These are phyloP conservation scores for Melierax canorus DNA, from an alignment of 2,113 vertebrate species.

Conservation along the genomic window DNA sequence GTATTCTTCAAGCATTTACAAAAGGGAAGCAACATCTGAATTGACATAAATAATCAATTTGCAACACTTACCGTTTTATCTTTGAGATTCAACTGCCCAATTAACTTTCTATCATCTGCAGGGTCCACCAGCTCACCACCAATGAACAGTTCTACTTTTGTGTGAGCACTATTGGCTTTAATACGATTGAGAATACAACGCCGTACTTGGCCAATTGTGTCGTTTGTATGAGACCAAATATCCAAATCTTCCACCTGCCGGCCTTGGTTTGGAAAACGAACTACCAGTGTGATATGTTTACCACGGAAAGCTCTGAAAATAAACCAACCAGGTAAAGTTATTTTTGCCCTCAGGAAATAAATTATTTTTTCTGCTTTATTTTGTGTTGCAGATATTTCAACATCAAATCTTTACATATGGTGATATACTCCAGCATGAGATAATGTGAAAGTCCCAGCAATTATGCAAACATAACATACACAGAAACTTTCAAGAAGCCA, in stretches of 20 bases:
- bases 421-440: background rate
- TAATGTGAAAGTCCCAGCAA: background rate
- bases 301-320: slow-evolving; percentile 92
- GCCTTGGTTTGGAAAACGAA: slow-evolving; percentile 98
- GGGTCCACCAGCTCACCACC: slow-evolving; percentile 97
- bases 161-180: slow-evolving; percentile 96
- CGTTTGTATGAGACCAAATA: slow-evolving; percentile 98
- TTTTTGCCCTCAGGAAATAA: background rate
- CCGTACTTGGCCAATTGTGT: slow-evolving; percentile 97
- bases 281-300: slow-evolving; percentile 95
- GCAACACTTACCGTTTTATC: slow-evolving; percentile 90
- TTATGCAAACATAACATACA: background rate
- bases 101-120: slow-evolving; percentile 94
- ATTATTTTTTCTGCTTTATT: background rate
- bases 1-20: background rate
- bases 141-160: slow-evolving; percentile 97
- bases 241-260: slow-evolving; percentile 97
- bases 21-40: background rate
- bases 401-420: background rate
- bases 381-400: background rate
- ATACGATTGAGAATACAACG: slow-evolving; percentile 95
- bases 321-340: background rate
- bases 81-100: slow-evolving; percentile 97
- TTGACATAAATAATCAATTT: background rate
- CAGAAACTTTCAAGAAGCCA: background rate